Percentiles rank a stretch among this genome's conserved stretches.
phyloP scores from a whole-genome alignment of 2,888 invertebrate genomes.

The Vannuccia rotundouncinata region DNA sequence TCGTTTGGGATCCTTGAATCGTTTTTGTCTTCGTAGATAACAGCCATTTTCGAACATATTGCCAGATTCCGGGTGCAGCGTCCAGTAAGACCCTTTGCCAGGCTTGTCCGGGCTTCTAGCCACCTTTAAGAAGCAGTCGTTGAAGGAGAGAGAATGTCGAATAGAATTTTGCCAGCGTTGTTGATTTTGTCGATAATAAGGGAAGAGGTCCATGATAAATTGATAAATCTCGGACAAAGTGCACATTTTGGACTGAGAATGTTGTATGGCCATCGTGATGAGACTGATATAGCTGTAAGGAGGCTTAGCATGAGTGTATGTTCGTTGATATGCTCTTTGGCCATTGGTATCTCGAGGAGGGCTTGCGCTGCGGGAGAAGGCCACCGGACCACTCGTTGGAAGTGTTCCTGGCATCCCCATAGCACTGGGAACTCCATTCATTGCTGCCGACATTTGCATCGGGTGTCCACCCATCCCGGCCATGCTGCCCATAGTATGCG shows the following conservation, averaged over 20 bases:
- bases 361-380: slow-evolving; percentile 26
- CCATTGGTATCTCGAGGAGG: slow-evolving; percentile 35
- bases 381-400: background rate
- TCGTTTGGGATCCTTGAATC: slow-evolving; percentile 40
- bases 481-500: slow-evolving; percentile 13
- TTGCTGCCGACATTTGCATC: slow-evolving; percentile 16
- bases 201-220: slow-evolving; percentile 94
- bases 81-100: slow-evolving; percentile 72
- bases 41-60: slow-evolving; percentile 41
- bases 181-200: slow-evolving; percentile 89
- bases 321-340: slow-evolving; percentile 37
- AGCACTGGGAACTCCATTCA: slow-evolving; percentile 24
- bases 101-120: slow-evolving; percentile 78
- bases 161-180: slow-evolving; percentile 98
- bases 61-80: slow-evolving; percentile 40
- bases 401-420: background rate
- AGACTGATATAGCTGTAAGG: slow-evolving; percentile 93
- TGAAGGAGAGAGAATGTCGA: slow-evolving; percentile 85
- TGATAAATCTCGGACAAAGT: slow-evolving; percentile 85
- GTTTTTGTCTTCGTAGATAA: slow-evolving; percentile 40
- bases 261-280: slow-evolving; percentile 95
- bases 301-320: slow-evolving; percentile 40
- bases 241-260: slow-evolving; percentile 84
- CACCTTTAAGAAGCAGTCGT: slow-evolving; percentile 94
- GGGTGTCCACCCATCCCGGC: background rate